A percentile compares a stretch with the other conserved stretches of the same genome.
phyloP scores from a whole-genome alignment of 2,113 vertebrate species.

The Hippocampus abdominalis region DNA sequence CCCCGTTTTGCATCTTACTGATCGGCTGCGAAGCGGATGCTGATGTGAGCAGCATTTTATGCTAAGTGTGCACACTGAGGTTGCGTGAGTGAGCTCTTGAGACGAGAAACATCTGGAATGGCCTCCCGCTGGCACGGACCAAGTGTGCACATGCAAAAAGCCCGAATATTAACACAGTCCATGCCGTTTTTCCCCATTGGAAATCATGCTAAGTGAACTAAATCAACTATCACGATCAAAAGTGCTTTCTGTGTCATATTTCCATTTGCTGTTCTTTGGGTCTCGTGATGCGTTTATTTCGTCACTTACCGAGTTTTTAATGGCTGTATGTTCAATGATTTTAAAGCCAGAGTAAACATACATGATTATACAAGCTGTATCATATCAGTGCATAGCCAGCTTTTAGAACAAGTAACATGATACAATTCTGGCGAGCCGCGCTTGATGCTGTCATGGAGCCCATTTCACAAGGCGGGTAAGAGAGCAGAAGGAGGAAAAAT shows the following conservation, averaged over 20 bases:
- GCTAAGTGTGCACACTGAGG: background rate
- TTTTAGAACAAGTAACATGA: slow-evolving; percentile 11
- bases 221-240: too few relatives aligned
- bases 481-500: background rate
- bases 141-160: background rate
- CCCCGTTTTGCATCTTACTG: background rate
- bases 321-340: too few relatives aligned
- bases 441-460: slow-evolving; percentile 17
- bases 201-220: too few relatives aligned
- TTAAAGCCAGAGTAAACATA: too few relatives aligned
- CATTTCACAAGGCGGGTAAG: slow-evolving; percentile 17
- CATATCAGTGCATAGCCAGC: background rate
- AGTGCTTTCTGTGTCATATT: too few relatives aligned
- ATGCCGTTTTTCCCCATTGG: too few relatives aligned
- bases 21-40: background rate
- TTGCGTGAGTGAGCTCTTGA: too few relatives aligned
- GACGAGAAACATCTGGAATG: background rate
- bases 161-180: background rate
- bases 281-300: too few relatives aligned
- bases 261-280: too few relatives aligned
- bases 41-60: background rate
- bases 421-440: slow-evolving; percentile 29
- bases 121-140: background rate
- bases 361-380: too few relatives aligned
- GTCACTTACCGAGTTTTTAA: too few relatives aligned